Evolutionary conservation across 2,113 vertebrate species (phyloP), one percentile per base, ranked within the genome.

Genomic region (Barnardius zonarius): DNA sequence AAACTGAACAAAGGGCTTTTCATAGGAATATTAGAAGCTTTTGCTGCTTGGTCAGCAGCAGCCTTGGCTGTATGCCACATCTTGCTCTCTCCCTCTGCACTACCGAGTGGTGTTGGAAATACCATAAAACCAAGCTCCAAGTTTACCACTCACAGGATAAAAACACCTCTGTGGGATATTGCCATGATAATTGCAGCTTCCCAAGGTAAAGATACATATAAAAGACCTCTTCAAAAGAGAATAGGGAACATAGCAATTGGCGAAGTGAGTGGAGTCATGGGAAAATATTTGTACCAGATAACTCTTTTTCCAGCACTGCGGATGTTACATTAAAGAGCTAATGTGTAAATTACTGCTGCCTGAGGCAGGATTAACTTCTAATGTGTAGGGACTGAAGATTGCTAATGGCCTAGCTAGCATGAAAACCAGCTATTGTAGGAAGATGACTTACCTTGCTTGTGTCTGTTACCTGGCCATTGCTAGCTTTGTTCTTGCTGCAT

Each of bases 311-410:
- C 75, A 92, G 95, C 24, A 31, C 64, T 41, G 63, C 0, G 4
- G 51, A 78, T 86, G 44, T 95, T 92, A 69, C 80, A 61, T 87
- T 93, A 93, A 95, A 93, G 79, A 93, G 80, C 85, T 93, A 91
- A 94, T 76, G 93, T 84, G 76, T 78, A 89, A 96, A 54, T 78
- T 94, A 92, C 75, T 89, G 96, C 88, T 95, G 94, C 94, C 92
- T 93, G 82, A 96, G 96, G 96, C 94, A 96, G 88, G 77, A 96
- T 96, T 97, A 90, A 91, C 59, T 86, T 93, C 63, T 92, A 41
- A 85, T 78, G 70, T 77, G 85, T 67, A 83, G 91, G 74, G 61
- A 89, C 1, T 91, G 76, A 78, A 92, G 80, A 49, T 61, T 92
- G 87, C 94, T 95, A 95, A 95, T 90, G 95, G 83, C 52, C 70